Evolutionary conservation across 2,113 vertebrate genomes (phyloP).

Genomic region (Sander vitreus): DNA sequence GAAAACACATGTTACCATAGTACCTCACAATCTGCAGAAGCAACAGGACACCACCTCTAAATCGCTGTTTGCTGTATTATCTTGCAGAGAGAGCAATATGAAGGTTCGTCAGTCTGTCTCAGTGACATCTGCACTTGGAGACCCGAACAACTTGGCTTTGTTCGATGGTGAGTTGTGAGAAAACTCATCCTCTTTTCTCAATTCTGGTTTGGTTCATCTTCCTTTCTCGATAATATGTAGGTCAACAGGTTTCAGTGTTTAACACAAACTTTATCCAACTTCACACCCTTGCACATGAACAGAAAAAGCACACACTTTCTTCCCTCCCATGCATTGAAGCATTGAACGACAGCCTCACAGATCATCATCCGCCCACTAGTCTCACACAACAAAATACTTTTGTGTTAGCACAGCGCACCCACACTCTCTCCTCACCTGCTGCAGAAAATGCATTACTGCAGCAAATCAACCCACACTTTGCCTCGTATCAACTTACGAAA

Average conservation of each 20-base stretch:
- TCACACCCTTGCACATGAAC: conserved; percentile 22
- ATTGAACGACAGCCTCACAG: conserved; percentile 47
- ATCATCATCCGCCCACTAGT: conserved; percentile 50
- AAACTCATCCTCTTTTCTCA: neutral
- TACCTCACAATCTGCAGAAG: conserved; percentile 18
- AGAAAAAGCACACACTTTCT: conserved; percentile 15
- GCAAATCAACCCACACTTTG: conserved; percentile 56
- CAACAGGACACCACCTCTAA: conserved; percentile 34
- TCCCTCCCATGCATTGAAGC: conserved; percentile 27
- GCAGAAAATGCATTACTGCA: conserved; percentile 59
- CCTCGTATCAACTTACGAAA: conserved; percentile 57
- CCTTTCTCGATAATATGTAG: neutral
- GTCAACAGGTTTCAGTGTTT: conserved; percentile 15
- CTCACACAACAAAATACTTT: conserved; percentile 33
- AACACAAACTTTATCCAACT: conserved; percentile 11
- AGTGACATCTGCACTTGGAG: conserved; percentile 88
- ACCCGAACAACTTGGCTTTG: conserved; percentile 87
- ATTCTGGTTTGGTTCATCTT: neutral
- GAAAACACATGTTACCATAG: conserved; percentile 47
- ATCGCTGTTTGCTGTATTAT: conserved; percentile 39
- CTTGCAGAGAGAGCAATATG: conserved; percentile 94
- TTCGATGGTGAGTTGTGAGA: conserved; percentile 88
- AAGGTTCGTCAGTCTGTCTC: conserved; percentile 95
- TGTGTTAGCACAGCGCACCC: conserved; percentile 64
- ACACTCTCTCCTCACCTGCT: conserved; percentile 57